Evolutionary conservation across 2,888 invertebrate genomes (phyloP).

Genomic region (Drosophila anomelani): DNA sequence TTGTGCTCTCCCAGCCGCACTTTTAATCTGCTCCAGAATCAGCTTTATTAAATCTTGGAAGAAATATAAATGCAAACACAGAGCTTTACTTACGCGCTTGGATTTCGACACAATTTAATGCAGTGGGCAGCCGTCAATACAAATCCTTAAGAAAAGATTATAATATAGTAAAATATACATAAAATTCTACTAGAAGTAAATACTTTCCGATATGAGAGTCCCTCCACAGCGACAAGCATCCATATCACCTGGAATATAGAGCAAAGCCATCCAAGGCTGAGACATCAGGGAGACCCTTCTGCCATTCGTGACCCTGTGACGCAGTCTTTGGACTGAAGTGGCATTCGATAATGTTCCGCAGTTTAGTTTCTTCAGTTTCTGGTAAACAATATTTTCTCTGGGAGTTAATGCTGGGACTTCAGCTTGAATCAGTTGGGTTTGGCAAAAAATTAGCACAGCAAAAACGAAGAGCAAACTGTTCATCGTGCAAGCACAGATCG

Average conservation of each 20-base stretch:
- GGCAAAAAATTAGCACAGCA: neutral
- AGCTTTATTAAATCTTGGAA: neutral
- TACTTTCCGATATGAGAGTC: slow-evolving; percentile 9
- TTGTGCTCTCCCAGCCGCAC: slow-evolving; percentile 15
- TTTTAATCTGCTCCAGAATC: neutral
- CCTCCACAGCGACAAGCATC: slow-evolving; percentile 20
- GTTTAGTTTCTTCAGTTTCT: neutral
- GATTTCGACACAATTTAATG: neutral
- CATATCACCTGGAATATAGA: neutral
- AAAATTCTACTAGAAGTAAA: neutral
- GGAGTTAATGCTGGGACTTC: neutral
- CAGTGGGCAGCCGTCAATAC: slow-evolving; percentile 20
- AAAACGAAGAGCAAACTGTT: neutral
- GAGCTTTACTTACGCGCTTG: neutral
- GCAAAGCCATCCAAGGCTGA: slow-evolving; percentile 23
- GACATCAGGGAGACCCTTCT: slow-evolving; percentile 8
- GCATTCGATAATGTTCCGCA: slow-evolving; percentile 6
- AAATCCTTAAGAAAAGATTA: neutral
- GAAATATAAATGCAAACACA: accelerated
- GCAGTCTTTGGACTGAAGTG: slow-evolving; percentile 5
- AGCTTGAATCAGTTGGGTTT: neutral
- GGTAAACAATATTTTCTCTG: neutral
- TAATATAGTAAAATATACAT: neutral
- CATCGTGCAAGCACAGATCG: slow-evolving; percentile 5
- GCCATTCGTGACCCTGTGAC: slow-evolving; percentile 4